Evolutionary conservation across 2,113 vertebrate species (phyloP).

Genomic region (human): GRCh38 chr4:17937001-17937500

Average conservation of each 20-base stretch:
- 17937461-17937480: neutral
- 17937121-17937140: neutral
- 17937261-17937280: neutral
- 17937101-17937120: neutral
- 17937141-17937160: neutral
- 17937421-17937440: neutral
- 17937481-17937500: neutral
- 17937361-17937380: neutral
- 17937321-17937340: neutral
- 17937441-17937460: neutral
- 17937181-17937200: neutral
- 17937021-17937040: neutral
- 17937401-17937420: neutral
- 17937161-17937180: neutral
- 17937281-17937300: neutral
- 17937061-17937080: neutral
- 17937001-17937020: neutral
- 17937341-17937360: neutral
- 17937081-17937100: neutral
- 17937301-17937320: neutral
- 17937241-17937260: neutral
- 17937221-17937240: neutral
- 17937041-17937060: neutral
- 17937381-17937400: neutral
- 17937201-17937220: neutral